These are phyloP conservation scores for Drosophila mercatorum DNA, from an alignment of 2,888 invertebrate genomes.

Conservation along the genomic window DNA sequence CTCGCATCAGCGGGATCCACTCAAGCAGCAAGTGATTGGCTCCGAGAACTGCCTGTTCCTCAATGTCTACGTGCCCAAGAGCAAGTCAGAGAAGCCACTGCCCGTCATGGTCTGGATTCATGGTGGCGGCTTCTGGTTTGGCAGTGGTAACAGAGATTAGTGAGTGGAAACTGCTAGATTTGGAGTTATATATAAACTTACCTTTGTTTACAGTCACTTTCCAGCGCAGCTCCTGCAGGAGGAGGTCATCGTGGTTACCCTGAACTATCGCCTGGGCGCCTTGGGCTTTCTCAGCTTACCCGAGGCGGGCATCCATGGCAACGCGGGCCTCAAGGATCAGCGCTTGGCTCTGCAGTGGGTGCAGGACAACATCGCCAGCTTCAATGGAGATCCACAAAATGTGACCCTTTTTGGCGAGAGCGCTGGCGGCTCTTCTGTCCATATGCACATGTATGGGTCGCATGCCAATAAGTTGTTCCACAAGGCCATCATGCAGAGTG, in stretches of 20 bases:
- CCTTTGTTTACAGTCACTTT: conserved; percentile 65
- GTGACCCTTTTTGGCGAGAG: conserved; percentile 83
- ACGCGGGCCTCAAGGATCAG: conserved; percentile 84
- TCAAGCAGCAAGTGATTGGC: conserved; percentile 67
- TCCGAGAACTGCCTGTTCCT: conserved; percentile 83
- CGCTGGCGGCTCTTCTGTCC: conserved; percentile 81
- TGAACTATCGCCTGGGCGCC: conserved; percentile 83
- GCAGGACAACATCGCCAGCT: conserved; percentile 84
- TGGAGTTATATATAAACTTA: neutral
- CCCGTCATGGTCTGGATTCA: conserved; percentile 84
- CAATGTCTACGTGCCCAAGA: conserved; percentile 81
- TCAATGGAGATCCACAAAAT: conserved; percentile 85
- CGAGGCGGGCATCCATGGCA: conserved; percentile 80
- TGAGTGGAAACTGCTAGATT: conserved; percentile 36
- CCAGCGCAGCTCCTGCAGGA: conserved; percentile 82
- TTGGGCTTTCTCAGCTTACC: conserved; percentile 82
- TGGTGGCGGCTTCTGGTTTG: conserved; percentile 82
- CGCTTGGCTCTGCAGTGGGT: conserved; percentile 85
- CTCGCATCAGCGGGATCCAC: conserved; percentile 79
- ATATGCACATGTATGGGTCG: conserved; percentile 77
- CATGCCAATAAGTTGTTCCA: conserved; percentile 81
- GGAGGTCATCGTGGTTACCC: conserved; percentile 82
- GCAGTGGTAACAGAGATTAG: conserved; percentile 81
- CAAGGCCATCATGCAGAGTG: conserved; percentile 83
- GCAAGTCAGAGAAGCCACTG: conserved; percentile 42